phyloP scores from a whole-genome alignment of 2,888 invertebrate genomes.

The Drepanosiphum platanoidis region DNA sequence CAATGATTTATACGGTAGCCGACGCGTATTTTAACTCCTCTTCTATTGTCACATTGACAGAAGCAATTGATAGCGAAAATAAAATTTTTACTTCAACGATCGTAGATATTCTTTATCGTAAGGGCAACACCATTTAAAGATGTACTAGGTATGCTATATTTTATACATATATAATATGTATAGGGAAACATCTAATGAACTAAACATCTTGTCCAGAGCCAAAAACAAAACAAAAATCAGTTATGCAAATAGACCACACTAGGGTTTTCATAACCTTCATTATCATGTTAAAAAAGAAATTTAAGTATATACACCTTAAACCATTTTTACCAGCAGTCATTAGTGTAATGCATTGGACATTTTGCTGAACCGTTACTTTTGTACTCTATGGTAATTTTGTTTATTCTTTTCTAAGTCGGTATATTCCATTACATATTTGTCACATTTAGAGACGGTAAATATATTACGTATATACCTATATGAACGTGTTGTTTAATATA shows the following conservation, averaged over 20 bases:
- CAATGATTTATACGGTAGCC: slow-evolving; percentile 46
- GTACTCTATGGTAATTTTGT: slow-evolving; percentile 48
- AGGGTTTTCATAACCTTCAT: slow-evolving; percentile 32
- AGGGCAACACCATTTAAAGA: slow-evolving; percentile 9
- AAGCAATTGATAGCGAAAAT: slow-evolving; percentile 11
- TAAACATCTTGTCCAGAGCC: slow-evolving; percentile 38
- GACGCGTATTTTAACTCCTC: slow-evolving; percentile 39
- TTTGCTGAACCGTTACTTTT: slow-evolving; percentile 53
- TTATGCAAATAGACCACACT: slow-evolving; percentile 48
- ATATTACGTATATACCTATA: slow-evolving; percentile 5
- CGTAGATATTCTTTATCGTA: slow-evolving; percentile 6
- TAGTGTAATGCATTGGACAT: slow-evolving; percentile 41
- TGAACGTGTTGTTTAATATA: too few species aligned
- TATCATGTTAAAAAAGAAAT: slow-evolving; percentile 30
- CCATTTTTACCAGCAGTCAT: slow-evolving; percentile 22
- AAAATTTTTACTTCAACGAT: slow-evolving; percentile 1
- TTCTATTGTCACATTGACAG: slow-evolving; percentile 28
- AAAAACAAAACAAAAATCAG: slow-evolving; percentile 59
- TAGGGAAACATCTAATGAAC: slow-evolving; percentile 45
- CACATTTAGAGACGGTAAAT: slow-evolving; percentile 26
- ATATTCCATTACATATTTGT: slow-evolving; percentile 25
- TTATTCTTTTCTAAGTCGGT: slow-evolving; percentile 34
- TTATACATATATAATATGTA: neutral
- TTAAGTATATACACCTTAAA: slow-evolving; percentile 20
- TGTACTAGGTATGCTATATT: neutral